phyloP scores from a whole-genome alignment of 2,113 vertebrate species.

The Tachysurus vachellii region DNA sequence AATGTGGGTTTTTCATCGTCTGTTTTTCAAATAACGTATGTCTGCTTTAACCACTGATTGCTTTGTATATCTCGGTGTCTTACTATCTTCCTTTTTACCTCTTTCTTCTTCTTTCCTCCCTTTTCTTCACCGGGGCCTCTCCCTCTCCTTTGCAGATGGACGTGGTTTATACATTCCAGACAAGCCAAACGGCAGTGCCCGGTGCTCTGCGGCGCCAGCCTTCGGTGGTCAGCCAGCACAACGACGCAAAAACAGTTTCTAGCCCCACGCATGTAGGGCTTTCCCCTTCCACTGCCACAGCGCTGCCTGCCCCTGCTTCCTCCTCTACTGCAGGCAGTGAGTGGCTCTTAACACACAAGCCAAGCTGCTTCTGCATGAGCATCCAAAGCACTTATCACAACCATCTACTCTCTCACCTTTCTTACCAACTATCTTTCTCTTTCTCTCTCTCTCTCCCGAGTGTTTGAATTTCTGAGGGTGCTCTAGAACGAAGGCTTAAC shows the following conservation, averaged over 20 bases:
- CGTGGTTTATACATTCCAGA: slow-evolving; percentile 99
- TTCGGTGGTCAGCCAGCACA: slow-evolving; percentile 95
- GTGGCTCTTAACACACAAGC: slow-evolving; percentile 67
- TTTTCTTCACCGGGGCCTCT: slow-evolving; percentile 46
- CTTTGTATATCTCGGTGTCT: slow-evolving; percentile 49
- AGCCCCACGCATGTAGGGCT: slow-evolving; percentile 94
- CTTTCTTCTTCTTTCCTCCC: slow-evolving; percentile 35
- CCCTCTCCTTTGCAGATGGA: slow-evolving; percentile 90
- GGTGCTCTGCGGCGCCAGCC: slow-evolving; percentile 95
- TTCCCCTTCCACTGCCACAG: slow-evolving; percentile 89
- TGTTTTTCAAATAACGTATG: slow-evolving; percentile 35
- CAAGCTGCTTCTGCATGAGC: slow-evolving; percentile 42
- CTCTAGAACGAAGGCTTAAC: slow-evolving; percentile 4
- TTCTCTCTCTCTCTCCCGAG: background rate
- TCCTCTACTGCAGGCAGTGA: slow-evolving; percentile 97
- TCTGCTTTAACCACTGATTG: slow-evolving; percentile 46
- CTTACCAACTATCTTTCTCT: slow-evolving; percentile 1
- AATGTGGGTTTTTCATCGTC: slow-evolving; percentile 19
- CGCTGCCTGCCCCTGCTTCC: slow-evolving; percentile 82
- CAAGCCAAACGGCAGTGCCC: slow-evolving; percentile 88
- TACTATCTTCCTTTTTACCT: background rate
- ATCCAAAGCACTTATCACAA: slow-evolving; percentile 35
- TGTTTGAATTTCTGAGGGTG: background rate
- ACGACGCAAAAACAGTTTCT: slow-evolving; percentile 98
- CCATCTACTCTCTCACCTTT: slow-evolving; percentile 27